Conservation (phyloP, 2,888 invertebrate genomes). For the Boloria selene region DNA sequence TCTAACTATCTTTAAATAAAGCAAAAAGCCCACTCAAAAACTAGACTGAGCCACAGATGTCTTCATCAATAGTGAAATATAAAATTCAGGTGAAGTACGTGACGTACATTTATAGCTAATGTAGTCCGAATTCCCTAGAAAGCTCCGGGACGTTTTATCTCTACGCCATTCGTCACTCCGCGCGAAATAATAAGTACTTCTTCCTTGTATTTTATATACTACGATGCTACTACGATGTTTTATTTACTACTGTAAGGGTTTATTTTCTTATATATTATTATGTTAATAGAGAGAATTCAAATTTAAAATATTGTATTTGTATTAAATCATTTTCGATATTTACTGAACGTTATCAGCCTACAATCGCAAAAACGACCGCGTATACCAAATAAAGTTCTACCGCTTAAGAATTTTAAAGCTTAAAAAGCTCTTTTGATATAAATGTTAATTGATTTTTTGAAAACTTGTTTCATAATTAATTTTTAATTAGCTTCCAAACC, state of each 20-base stretch:
- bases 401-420: no score
- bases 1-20: neutral
- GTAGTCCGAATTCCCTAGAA: slow-evolving; percentile 27
- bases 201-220: slow-evolving; percentile 23
- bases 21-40: neutral
- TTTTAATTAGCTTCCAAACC: no score
- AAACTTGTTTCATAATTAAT: no score
- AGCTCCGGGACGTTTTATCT: slow-evolving; percentile 40
- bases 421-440: no score
- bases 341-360: no score
- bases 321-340: no score
- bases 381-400: no score
- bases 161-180: slow-evolving; percentile 42
- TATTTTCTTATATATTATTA: no score
- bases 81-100: slow-evolving; percentile 25
- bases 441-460: no score
- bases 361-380: no score
- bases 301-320: no score
- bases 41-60: slow-evolving; percentile 1
- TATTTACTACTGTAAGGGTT: neutral
- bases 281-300: no score
- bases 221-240: slow-evolving; percentile 26
- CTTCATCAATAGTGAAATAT: slow-evolving; percentile 8
- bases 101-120: slow-evolving; percentile 21
- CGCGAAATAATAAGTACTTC: slow-evolving; percentile 44